Conservation (phyloP, 2,888 invertebrate genomes). For the Lasiommata megera region DNA sequence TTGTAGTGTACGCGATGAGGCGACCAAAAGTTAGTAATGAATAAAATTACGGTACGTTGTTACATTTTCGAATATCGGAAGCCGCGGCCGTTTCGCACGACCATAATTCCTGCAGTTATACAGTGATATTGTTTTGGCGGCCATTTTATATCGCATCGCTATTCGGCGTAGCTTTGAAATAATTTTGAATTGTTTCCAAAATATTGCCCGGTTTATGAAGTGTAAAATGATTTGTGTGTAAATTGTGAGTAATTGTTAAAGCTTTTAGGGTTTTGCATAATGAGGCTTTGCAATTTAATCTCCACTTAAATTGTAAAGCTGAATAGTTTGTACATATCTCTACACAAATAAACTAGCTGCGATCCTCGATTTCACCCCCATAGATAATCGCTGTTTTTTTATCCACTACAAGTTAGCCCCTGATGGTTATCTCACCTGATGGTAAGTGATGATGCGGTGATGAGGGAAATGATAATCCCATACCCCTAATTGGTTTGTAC, state of each 20-base stretch:
- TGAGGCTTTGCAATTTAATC: too few relatives aligned
- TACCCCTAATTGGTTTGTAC: too few relatives aligned
- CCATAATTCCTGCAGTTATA: slow-evolving; percentile 13
- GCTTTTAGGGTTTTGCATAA: background rate
- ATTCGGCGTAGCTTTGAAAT: slow-evolving; percentile 3
- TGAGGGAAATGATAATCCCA: too few relatives aligned
- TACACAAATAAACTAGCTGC: too few relatives aligned
- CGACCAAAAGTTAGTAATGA: background rate
- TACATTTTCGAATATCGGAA: slow-evolving; percentile 10
- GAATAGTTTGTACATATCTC: too few relatives aligned
- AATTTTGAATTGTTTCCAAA: slow-evolving; percentile 8
- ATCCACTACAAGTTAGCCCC: too few relatives aligned
- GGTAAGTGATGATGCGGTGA: too few relatives aligned
- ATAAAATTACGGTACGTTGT: slow-evolving; percentile 10
- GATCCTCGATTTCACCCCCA: too few relatives aligned
- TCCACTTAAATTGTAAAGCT: too few relatives aligned
- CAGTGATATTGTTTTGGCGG: slow-evolving; percentile 6
- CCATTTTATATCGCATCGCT: slow-evolving; percentile 8
- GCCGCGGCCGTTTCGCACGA: slow-evolving; percentile 7
- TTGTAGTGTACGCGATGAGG: background rate
- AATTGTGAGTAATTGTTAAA: background rate
- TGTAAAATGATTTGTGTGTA: slow-evolving; percentile 4
- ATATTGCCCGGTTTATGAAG: slow-evolving; percentile 10
- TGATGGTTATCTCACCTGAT: too few relatives aligned
- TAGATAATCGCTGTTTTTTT: too few relatives aligned